Evolutionary conservation across 2,888 invertebrate species (phyloP).

Genomic region (Drosophila gaucha): DNA sequence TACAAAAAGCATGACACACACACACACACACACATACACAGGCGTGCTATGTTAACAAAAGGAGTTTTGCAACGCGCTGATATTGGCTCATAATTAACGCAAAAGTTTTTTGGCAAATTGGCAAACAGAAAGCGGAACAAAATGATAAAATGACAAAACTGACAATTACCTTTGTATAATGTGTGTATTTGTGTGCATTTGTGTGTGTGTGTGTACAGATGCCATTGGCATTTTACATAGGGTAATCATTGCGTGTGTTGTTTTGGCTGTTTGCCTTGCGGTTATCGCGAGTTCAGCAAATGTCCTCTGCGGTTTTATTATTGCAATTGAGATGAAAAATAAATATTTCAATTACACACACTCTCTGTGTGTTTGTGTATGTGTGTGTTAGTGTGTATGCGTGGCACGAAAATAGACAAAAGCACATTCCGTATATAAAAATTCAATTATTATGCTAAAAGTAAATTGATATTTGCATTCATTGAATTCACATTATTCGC

Average conservation of each 20-base stretch:
- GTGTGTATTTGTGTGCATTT: constrained; percentile 3
- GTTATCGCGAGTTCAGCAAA: constrained; percentile 52
- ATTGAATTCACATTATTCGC: constrained; percentile 60
- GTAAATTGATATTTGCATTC: constrained; percentile 76
- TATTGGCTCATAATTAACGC: constrained; percentile 78
- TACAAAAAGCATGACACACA: constrained; percentile 47
- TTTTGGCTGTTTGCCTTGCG: constrained; percentile 43
- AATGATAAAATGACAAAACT: constrained; percentile 50
- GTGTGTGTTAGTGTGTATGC: not conserved
- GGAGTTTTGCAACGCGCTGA: constrained; percentile 60
- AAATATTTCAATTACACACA: constrained; percentile 75
- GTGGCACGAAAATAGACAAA: constrained; percentile 61
- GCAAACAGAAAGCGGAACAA: constrained; percentile 58
- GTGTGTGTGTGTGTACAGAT: constrained; percentile 10
- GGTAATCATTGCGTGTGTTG: constrained; percentile 12
- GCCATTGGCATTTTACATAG: constrained; percentile 43
- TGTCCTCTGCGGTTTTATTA: constrained; percentile 67
- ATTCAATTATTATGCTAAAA: constrained; percentile 79
- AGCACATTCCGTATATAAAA: constrained; percentile 68
- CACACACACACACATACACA: constrained; percentile 13
- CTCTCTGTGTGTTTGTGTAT: constrained; percentile 11
- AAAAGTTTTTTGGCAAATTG: constrained; percentile 75
- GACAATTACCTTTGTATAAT: constrained; percentile 73
- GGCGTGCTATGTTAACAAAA: constrained; percentile 42
- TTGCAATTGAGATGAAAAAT: constrained; percentile 76